phyloP scores from a whole-genome alignment of 1,140 invertebrate species.

The Physella acuta region DNA sequence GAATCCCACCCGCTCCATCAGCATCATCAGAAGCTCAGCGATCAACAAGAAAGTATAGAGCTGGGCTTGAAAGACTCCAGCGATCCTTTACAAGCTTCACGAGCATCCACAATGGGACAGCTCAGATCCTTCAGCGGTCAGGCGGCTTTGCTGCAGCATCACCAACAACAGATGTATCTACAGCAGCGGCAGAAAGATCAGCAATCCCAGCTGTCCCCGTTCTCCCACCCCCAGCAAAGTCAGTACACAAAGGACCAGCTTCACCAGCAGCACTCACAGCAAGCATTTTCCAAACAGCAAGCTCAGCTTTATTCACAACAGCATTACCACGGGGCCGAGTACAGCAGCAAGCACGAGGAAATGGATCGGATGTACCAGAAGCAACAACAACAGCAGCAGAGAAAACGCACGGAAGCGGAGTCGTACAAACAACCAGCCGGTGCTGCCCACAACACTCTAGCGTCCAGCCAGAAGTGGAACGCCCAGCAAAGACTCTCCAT shows the following conservation, averaged over 20 bases:
- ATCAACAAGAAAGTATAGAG: conserved; percentile 22
- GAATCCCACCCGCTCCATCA: conserved; percentile 13
- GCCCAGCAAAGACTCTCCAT: neutral
- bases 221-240: conserved; percentile 1
- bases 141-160: conserved; percentile 1
- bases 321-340: neutral
- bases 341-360: neutral
- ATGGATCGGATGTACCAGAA: conserved; percentile 11
- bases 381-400: conserved; percentile 18
- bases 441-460: neutral
- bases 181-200: conserved; percentile 15
- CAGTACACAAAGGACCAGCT: conserved; percentile 11
- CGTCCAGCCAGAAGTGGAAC: conserved; percentile 10
- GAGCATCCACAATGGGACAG: neutral
- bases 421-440: neutral
- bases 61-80: conserved; percentile 24
- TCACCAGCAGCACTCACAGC: conserved; percentile 13
- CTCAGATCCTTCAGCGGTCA: neutral
- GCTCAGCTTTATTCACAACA: conserved; percentile 1
- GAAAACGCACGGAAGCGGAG: conserved; percentile 2
- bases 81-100: conserved; percentile 20
- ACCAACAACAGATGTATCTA: conserved; percentile 15
- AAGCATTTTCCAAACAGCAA: conserved; percentile 8
- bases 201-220: neutral
- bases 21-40: conserved; percentile 5